These are phyloP conservation scores for Danio aesculapii DNA, from an alignment of 2,797 vertebrate species.

Conservation along the genomic window DNA sequence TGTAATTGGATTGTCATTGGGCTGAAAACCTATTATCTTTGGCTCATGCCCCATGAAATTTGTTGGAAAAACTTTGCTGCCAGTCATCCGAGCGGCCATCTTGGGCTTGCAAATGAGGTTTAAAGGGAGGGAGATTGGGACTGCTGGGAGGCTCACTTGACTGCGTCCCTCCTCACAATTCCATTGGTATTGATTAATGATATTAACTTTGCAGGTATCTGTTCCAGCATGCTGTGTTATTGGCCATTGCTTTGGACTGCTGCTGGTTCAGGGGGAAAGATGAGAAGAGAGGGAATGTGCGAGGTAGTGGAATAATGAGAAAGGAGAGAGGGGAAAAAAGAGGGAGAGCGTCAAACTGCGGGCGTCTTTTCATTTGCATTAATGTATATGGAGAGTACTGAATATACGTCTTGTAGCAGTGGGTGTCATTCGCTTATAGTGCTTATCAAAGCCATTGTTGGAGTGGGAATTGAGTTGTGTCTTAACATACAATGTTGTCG, in stretches of 20 bases:
- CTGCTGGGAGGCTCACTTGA: constrained; percentile 95
- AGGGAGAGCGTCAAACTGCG: constrained; percentile 65
- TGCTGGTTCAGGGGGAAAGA: constrained; percentile 67
- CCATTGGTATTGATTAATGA: constrained; percentile 99
- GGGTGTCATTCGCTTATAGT: constrained; percentile 56
- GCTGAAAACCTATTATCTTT: constrained; percentile 99
- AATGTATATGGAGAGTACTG: constrained; percentile 74
- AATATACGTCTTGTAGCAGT: constrained; percentile 45
- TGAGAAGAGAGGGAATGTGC: constrained; percentile 58
- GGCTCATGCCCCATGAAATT: constrained; percentile 99
- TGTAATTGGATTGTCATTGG: constrained; percentile 99
- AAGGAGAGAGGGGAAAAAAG: constrained; percentile 24
- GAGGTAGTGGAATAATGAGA: constrained; percentile 63
- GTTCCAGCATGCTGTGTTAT: constrained; percentile 83
- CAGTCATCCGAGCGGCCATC: constrained; percentile 99
- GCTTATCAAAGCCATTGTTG: constrained; percentile 67
- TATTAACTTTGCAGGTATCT: constrained; percentile 98
- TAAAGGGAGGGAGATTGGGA: constrained; percentile 86
- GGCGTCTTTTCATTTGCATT: constrained; percentile 78
- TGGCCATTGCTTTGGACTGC: constrained; percentile 79
- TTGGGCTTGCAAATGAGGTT: constrained; percentile 99
- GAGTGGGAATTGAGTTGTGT: constrained; percentile 67
- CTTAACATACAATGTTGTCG: constrained; percentile 32
- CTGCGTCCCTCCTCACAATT: constrained; percentile 82
- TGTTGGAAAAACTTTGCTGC: constrained; percentile 99